Evolutionary conservation across 2,113 vertebrate genomes (phyloP).

Genomic region (Brevimyrus niger): DNA sequence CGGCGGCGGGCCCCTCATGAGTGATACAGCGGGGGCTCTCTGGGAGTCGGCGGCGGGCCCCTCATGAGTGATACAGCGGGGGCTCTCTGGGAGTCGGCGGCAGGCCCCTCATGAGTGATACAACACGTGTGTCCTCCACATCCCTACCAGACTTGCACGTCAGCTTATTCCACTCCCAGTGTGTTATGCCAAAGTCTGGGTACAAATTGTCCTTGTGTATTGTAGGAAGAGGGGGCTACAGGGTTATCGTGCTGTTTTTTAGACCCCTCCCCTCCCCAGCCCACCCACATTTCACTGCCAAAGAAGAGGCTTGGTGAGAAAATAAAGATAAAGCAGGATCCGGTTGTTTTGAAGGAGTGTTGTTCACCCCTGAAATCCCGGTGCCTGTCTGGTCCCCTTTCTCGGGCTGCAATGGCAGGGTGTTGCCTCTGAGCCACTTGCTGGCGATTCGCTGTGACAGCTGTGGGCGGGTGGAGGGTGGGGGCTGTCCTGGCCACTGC

Average conservation of each 20-base stretch:
- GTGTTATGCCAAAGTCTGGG: neutral
- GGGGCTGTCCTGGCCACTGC: neutral
- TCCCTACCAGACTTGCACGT: neutral
- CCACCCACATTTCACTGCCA: neutral
- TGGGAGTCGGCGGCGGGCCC: too few relatives aligned
- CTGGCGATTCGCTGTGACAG: neutral
- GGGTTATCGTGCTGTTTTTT: neutral
- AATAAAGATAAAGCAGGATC: neutral
- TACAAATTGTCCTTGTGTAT: neutral
- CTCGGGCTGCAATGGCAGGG: neutral
- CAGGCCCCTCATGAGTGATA: neutral
- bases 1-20: too few relatives aligned
- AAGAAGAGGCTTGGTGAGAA: neutral
- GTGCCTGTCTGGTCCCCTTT: neutral
- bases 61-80: too few relatives aligned
- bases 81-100: neutral
- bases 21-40: too few relatives aligned
- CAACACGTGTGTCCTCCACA: neutral
- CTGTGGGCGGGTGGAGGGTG: neutral
- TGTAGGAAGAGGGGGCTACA: neutral
- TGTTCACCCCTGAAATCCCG: neutral
- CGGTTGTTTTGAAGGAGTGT: neutral
- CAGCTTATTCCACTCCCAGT: neutral
- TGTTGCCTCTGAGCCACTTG: neutral
- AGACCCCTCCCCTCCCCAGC: neutral